Conservation (phyloP, 2,797 vertebrate species). For the Anguilla anguilla region DNA sequence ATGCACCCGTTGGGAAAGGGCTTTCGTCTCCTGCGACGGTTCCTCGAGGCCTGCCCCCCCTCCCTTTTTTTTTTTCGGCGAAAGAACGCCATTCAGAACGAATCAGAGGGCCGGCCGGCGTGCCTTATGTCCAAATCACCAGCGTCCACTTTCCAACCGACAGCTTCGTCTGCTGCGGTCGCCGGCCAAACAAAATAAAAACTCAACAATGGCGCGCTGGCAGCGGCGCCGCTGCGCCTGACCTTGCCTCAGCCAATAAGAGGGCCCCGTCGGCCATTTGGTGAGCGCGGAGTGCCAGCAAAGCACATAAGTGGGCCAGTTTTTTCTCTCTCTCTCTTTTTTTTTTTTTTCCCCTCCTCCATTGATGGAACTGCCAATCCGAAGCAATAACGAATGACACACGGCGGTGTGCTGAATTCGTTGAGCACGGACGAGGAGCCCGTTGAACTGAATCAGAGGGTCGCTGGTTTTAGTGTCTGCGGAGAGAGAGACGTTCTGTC, state of each 20-base stretch:
- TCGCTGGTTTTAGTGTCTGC: background rate
- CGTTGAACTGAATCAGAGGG: constrained; percentile 40
- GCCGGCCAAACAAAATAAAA: constrained; percentile 71
- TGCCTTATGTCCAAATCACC: constrained; percentile 61
- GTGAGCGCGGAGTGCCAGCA: constrained; percentile 55
- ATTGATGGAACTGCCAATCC: constrained; percentile 50
- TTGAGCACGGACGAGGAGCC: constrained; percentile 59
- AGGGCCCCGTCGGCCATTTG: constrained; percentile 35
- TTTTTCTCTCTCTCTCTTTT: constrained; percentile 23
- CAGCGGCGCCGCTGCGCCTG: constrained; percentile 61
- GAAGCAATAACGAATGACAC: constrained; percentile 57
- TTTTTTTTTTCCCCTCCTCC: background rate
- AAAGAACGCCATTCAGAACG: constrained; percentile 59
- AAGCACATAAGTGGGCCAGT: constrained; percentile 53
- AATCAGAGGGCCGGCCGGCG: constrained; percentile 59
- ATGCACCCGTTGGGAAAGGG: background rate
- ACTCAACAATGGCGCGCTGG: constrained; percentile 53
- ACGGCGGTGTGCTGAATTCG: constrained; percentile 50
- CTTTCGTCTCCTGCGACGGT: background rate
- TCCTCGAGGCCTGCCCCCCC: background rate
- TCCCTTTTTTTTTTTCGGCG: constrained; percentile 50
- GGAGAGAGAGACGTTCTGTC: background rate
- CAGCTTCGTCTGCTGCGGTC: constrained; percentile 65
- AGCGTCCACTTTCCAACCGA: constrained; percentile 62
- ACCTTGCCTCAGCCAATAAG: constrained; percentile 67